Evolutionary conservation across 1,140 invertebrate species (phyloP).

Genomic region (Psilanteris sp.): DNA sequence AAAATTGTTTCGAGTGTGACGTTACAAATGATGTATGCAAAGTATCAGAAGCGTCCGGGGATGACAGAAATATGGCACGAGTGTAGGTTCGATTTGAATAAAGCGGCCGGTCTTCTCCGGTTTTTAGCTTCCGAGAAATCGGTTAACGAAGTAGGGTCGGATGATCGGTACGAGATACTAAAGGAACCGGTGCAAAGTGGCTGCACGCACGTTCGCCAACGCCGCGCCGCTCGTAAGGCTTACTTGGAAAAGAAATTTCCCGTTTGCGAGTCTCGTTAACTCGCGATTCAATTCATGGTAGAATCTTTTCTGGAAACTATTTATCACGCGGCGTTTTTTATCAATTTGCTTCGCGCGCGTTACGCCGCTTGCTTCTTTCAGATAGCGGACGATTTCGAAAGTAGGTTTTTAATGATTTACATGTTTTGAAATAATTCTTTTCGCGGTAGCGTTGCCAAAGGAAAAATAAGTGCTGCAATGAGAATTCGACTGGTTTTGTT

Average conservation of each 20-base stretch:
- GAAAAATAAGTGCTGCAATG: constrained; percentile 4
- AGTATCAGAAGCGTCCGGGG: constrained; percentile 4
- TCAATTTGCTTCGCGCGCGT: constrained; percentile 31
- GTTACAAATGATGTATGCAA: constrained; percentile 20
- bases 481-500: not conserved
- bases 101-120: constrained; percentile 19
- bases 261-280: constrained; percentile 51
- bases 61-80: constrained; percentile 35
- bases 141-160: constrained; percentile 54
- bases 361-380: constrained; percentile 12
- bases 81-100: constrained; percentile 48
- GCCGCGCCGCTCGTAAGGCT: constrained; percentile 17
- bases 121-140: constrained; percentile 60
- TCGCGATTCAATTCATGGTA: constrained; percentile 51
- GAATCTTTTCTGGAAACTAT: constrained; percentile 57
- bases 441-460: constrained; percentile 11
- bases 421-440: constrained; percentile 34
- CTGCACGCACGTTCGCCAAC: constrained; percentile 52
- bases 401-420: constrained; percentile 45
- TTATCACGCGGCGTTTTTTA: constrained; percentile 47
- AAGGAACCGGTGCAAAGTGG: constrained; percentile 56
- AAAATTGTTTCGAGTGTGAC: constrained; percentile 29
- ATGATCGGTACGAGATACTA: constrained; percentile 56
- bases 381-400: constrained; percentile 33
- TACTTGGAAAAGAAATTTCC: constrained; percentile 58